phyloP scores from a whole-genome alignment of 1,140 invertebrate genomes.

The Diachasma alloeum region DNA sequence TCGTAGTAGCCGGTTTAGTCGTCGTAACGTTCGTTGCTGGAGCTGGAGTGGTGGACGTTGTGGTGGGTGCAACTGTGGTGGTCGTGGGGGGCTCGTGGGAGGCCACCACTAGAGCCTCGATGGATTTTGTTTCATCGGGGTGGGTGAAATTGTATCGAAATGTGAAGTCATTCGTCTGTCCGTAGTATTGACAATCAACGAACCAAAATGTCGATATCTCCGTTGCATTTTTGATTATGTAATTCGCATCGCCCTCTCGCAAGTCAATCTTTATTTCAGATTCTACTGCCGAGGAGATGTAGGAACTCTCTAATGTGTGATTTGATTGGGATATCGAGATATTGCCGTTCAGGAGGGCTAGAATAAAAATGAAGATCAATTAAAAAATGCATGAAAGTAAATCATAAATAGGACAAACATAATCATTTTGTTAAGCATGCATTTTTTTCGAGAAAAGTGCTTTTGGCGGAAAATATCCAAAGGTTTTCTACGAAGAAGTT shows the following conservation, averaged over 20 bases:
- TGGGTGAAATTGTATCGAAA: constrained; percentile 72
- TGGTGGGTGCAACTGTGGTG: constrained; percentile 31
- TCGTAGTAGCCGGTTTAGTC: constrained; percentile 34
- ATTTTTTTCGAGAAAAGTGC: too few relatives aligned
- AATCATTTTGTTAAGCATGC: too few relatives aligned
- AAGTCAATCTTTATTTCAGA: constrained; percentile 70
- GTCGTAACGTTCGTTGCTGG: constrained; percentile 33
- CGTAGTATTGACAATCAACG: constrained; percentile 77
- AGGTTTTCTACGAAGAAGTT: too few relatives aligned
- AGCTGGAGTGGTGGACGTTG: constrained; percentile 41
- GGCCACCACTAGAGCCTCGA: constrained; percentile 76
- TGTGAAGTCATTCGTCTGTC: constrained; percentile 68
- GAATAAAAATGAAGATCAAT: constrained; percentile 20
- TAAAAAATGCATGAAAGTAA: too few relatives aligned
- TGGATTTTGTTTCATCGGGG: constrained; percentile 68
- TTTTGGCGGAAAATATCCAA: too few relatives aligned
- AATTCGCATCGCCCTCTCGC: constrained; percentile 69
- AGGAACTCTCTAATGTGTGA: constrained; percentile 64
- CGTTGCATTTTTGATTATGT: constrained; percentile 70
- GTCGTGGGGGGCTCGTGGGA: constrained; percentile 71
- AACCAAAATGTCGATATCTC: constrained; percentile 78
- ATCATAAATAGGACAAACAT: too few relatives aligned
- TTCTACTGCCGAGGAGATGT: constrained; percentile 69
- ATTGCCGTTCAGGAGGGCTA: constrained; percentile 73
- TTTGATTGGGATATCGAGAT: constrained; percentile 71